phyloP scores from a whole-genome alignment of 2,113 vertebrate species.

The Rhinogobius similis region DNA sequence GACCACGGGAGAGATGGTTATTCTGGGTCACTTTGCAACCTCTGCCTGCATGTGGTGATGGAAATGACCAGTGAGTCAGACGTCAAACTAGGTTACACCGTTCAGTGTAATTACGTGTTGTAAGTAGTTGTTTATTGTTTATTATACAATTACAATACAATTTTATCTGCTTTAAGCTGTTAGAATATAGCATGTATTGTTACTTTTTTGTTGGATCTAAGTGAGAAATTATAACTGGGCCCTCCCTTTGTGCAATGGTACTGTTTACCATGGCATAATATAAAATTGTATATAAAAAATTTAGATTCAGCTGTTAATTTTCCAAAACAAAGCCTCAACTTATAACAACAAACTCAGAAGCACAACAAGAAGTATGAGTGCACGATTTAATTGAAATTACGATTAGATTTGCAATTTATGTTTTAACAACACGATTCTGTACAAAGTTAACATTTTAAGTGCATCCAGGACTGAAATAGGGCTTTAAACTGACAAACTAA shows the following conservation, averaged over 20 bases:
- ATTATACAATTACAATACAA: neutral
- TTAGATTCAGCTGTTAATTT: no score
- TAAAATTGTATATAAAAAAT: neutral
- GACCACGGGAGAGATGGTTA: constrained; percentile 43
- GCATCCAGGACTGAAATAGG: no score
- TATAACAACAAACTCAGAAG: neutral
- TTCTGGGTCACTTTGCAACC: constrained; percentile 35
- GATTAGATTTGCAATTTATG: no score
- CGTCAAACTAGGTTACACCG: neutral
- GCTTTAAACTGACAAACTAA: no score
- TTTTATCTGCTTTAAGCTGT: no score
- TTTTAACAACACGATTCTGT: no score
- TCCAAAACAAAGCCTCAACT: neutral
- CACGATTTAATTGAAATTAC: no score
- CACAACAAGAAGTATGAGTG: no score
- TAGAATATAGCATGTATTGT: neutral
- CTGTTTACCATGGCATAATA: no score
- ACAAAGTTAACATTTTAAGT: no score
- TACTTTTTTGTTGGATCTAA: neutral
- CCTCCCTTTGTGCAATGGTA: no score
- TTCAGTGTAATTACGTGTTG: neutral
- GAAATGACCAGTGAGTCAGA: constrained; percentile 9
- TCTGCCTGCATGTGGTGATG: neutral
- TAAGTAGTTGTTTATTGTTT: neutral
- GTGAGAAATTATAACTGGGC: no score